A percentile compares a stretch with the other conserved stretches of the same genome.
Evolutionary conservation across 92 coral and sea anemone species (phyloP).

Genomic region (Siderastrea siderea): DNA sequence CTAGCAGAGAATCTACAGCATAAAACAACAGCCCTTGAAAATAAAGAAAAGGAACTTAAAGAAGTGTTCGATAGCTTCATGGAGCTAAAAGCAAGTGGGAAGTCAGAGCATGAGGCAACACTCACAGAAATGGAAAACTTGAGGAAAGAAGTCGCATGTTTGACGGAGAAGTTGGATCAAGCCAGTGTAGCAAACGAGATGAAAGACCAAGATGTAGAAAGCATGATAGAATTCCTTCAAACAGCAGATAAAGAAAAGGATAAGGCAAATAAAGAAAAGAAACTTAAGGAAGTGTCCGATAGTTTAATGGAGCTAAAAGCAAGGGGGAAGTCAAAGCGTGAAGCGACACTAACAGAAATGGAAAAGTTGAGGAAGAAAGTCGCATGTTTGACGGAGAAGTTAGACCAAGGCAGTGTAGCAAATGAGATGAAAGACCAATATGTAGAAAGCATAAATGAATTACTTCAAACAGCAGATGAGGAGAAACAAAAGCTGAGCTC

Average conservation of each 20-base stretch:
- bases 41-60: conserved; percentile 65
- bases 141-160: conserved; percentile 37
- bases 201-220: conserved; percentile 50
- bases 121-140: conserved; percentile 21
- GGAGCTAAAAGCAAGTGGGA: conserved; percentile 13
- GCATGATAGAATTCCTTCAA: conserved; percentile 13
- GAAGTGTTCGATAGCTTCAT: conserved; percentile 27
- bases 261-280: conserved; percentile 57
- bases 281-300: conserved; percentile 41
- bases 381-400: conserved; percentile 29
- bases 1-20: conserved; percentile 44
- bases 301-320: conserved; percentile 14
- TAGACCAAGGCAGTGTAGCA: conserved; percentile 32
- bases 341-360: conserved; percentile 2
- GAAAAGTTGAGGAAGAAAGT: conserved; percentile 34
- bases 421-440: conserved; percentile 39
- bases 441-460: conserved; percentile 12
- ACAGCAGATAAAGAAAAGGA: conserved; percentile 32
- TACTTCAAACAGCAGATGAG: conserved; percentile 20
- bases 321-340: conserved; percentile 21
- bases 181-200: conserved; percentile 36
- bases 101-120: conserved; percentile 11
- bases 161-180: conserved; percentile 46
- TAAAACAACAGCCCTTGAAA: conserved; percentile 48
- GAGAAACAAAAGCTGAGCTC: conserved; percentile 24